Percentiles rank a stretch among this genome's conserved stretches.
Evolutionary conservation across 2,797 vertebrate species (phyloP).

Genomic region (Sorex maritimensis): DNA sequence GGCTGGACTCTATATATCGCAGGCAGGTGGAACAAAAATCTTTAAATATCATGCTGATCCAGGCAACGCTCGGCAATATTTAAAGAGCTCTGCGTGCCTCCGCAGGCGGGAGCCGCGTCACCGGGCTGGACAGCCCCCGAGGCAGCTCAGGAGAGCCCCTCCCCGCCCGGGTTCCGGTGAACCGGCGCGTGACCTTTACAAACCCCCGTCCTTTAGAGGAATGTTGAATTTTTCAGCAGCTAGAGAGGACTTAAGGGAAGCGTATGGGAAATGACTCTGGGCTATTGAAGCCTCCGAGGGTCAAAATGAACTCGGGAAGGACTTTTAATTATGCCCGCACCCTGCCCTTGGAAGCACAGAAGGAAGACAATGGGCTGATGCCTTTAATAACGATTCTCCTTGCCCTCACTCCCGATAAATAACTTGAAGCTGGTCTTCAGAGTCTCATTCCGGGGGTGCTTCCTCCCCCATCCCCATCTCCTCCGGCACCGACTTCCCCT

Average conservation of each 20-base stretch:
- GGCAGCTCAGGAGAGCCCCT: constrained; percentile 14
- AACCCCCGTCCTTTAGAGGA: constrained; percentile 83
- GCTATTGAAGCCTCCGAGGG: constrained; percentile 87
- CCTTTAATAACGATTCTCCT: constrained; percentile 87
- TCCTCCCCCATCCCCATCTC: constrained; percentile 37
- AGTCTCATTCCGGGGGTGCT: constrained; percentile 75
- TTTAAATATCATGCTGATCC: constrained; percentile 88
- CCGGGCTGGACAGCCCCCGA: constrained; percentile 76
- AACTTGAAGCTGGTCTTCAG: constrained; percentile 86
- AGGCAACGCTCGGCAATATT: constrained; percentile 80
- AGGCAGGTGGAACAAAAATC: constrained; percentile 86
- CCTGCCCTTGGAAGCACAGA: constrained; percentile 49
- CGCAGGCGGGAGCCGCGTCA: constrained; percentile 45
- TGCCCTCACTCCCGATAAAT: constrained; percentile 88
- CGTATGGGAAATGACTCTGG: constrained; percentile 82
- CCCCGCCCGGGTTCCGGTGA: constrained; percentile 78
- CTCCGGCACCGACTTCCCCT: constrained; percentile 64
- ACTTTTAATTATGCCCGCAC: constrained; percentile 87
- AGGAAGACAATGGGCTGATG: constrained; percentile 85
- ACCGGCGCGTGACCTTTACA: constrained; percentile 81
- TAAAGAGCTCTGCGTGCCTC: constrained; percentile 68
- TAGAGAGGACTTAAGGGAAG: constrained; percentile 42
- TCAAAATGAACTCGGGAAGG: constrained; percentile 86
- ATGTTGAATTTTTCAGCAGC: constrained; percentile 88
- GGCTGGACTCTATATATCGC: constrained; percentile 82